Base-by-base conservation (phyloP, 1,140 invertebrate genomes). In the Drosophila setifemur region DNA sequence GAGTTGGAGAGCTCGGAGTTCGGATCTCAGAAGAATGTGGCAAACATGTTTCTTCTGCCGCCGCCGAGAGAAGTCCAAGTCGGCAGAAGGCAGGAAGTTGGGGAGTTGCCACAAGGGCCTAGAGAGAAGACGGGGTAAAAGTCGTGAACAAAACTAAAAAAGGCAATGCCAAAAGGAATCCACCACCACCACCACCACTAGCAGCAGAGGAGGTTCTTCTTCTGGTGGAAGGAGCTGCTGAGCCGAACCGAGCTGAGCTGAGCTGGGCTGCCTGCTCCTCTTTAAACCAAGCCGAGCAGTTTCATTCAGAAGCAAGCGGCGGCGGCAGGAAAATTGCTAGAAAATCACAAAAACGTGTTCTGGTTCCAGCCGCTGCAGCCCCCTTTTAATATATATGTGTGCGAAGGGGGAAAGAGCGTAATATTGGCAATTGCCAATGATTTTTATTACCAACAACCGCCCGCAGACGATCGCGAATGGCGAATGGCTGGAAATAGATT, bases 311-410 rank as follows among this genome's bases (percentile, higher is more conserved):
- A 73, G 71, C 70, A 63, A 37, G 35, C 68, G 29, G 50, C 76
- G 61, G 42, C 52, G 40, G 47, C 53, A 61, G 76, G 83, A 86
- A 87, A 89, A 89, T 89, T 89, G 81, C 81, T 86, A 73, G 81
- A 89, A 89, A 89, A 89, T 89, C 81, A 79, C 86, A 72, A 83
- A 89, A 89, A 89, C 86, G 86, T 89, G 86, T 87, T 83, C 70
- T 67, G 39, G 18, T 23, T 26, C 21, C 14, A 12, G 16, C 28
- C 18, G 29, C 44, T 31, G 42, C 39, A 35, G 47, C 37, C 35
- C 49, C 44, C 82, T 81, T 82, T 44, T 85, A 85, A 83, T 85
- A 83, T 83, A 64, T 76, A 69, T 33, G 12, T 25, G 19, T 19
- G n/a, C n/a, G n/a, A n/a, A 8, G 14, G 57, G 25, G 23, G 64